Evolutionary conservation across 2,113 vertebrate species (phyloP), one percentile per base, ranked within the genome.

Genomic region (Argyrosomus japonicus): DNA sequence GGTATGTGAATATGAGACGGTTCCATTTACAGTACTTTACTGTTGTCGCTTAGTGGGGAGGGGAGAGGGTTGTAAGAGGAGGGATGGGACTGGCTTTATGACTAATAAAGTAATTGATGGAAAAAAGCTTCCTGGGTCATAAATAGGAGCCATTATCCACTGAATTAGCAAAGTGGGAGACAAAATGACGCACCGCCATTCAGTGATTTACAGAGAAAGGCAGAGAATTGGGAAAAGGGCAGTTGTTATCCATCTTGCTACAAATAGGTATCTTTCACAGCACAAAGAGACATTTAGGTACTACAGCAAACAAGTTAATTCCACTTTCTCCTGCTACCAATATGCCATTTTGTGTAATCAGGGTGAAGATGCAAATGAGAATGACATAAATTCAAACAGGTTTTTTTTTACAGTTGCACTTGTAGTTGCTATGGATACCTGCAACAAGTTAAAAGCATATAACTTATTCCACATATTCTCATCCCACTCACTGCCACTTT

Each of bases 101-200:
- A 93, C 92, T 93, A 95, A 94, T 86, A 87, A 88, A 50, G 87
- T 91, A 93, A 95, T 93, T 92, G 91, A 93, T 89, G 87, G 90
- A 83, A 82, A 77, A 92, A 91, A 89, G 90, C 92, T 93, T 92
- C 91, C 79, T 80, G 23, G 79, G 86, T 91, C 87, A 92, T 90
- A 93, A 94, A 93, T 94, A 94, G 90, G 87, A 88, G 78, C 90
- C 93, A 94, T 95, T 94, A 94, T 81, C 82, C 18, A 14, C 75
- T 36, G 87, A 91, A 94, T 94, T 94, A 92, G 93, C 85, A 91
- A 92, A 91, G 89, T 92, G 92, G 89, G 77, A 83, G 91, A 86
- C 80, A 90, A 94, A 93, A 93, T 93, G 89, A 88, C 75, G 69
- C 81, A 77, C 36, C 18, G 79, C 87, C 88, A 89, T 92, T 89